A percentile compares a stretch with the other conserved stretches of the same genome.
Conservation (phyloP, 2,797 vertebrate genomes). For the Pelodytes ibericus region DNA sequence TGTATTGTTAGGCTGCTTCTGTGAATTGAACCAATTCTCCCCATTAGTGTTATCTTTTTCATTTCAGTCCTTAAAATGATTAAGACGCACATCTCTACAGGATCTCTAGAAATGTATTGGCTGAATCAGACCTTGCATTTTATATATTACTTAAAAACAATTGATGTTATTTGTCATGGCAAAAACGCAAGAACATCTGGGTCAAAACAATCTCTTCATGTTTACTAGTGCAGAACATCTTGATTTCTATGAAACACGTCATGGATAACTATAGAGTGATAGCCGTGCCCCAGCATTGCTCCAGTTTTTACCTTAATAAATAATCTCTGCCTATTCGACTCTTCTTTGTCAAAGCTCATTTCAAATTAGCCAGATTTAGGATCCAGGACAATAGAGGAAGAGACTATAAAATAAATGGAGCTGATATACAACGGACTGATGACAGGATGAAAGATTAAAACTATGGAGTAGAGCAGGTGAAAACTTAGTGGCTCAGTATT, state of each 20-base stretch:
- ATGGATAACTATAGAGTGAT: not conserved
- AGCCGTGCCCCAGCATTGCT: not conserved
- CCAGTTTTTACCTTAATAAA: not conserved
- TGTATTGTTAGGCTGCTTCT: too few species aligned
- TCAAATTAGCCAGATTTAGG: not conserved
- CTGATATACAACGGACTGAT: not conserved
- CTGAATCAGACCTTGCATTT: not conserved
- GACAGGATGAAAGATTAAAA: not conserved
- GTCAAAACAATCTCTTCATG: not conserved
- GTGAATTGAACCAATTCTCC: not conserved
- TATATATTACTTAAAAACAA: not conserved
- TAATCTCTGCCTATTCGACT: not conserved
- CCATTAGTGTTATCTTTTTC: not conserved
- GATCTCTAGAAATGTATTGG: not conserved
- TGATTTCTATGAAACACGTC: not conserved
- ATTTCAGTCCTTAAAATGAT: not conserved
- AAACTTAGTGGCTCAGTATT: not conserved
- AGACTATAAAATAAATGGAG: not conserved
- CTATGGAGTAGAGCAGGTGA: not conserved
- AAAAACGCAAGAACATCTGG: not conserved
- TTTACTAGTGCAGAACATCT: not conserved
- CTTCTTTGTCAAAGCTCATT: not conserved
- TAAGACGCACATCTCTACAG: not conserved
- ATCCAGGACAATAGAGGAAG: not conserved
- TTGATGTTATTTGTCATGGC: not conserved